Evolutionary conservation across 1,140 invertebrate genomes (phyloP), one percentile per base, ranked within the genome.

Genomic region (Drosophila tsacasi): DNA sequence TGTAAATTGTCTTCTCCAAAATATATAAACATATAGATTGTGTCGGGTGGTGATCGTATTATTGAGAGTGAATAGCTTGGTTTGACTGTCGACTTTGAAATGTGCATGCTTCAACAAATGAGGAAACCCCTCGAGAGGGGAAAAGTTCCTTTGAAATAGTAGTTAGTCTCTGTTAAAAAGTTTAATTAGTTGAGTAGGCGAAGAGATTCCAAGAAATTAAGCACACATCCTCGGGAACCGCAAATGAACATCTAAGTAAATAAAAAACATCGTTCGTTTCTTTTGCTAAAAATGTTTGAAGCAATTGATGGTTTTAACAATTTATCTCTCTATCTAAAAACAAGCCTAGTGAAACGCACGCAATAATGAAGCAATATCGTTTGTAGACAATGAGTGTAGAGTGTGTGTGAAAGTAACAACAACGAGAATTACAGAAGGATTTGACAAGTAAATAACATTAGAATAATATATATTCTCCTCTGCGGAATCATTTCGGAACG

Each of bases 341-440:
- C 39, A 76, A 82, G 61, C 79, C 58, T 66, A 82, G 73, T 64
- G 62, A 79, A 72, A 59, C 67, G 60, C 74, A 81, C 73, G 57
- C 63, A 85, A 58, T 76, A 76, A 81, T 63, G 30, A 75, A 83
- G 83, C 66, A 52, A 80, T 55, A 60, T 39, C 10, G 32, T n/a
- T 58, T 59, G 46, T 35, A 71, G 72, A 59, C 35, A 66, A 71
- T 40, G 47, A 78, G 68, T 60, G 27, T 39, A 52, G 39, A 32
- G 50, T 39, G 19, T 44, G 40, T 75, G 35, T 74, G 39, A 61
- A 32, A 52, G 40, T 60, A 61, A 60, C 52, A 57, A 69, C 61
- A 90, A 73, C 61, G 72, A 73, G 77, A 73, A 73, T 91, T 80
- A 90, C 83, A 87, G 74, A 83, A 87, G 76, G 83, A 81, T 76